A percentile compares a stretch with the other conserved stretches of the same genome.
phyloP scores from a whole-genome alignment of 2,888 invertebrate genomes.

The Scrobipalpa costella region DNA sequence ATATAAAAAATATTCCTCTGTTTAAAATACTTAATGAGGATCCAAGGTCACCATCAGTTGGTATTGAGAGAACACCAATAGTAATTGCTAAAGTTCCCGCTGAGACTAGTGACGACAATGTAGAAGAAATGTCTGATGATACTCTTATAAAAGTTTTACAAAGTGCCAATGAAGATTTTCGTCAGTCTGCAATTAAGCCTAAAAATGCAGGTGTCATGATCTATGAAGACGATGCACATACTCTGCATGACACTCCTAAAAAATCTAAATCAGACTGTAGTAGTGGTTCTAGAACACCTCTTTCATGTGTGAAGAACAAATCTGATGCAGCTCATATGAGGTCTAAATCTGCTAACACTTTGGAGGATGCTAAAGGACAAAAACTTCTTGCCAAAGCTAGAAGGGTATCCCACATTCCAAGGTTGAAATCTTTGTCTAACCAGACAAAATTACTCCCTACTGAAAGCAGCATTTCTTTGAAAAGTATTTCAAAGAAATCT shows the following conservation, averaged over 20 bases:
- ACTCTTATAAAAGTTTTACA: slow-evolving; percentile 69
- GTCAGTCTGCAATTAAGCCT: slow-evolving; percentile 46
- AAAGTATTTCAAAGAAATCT: slow-evolving; percentile 58
- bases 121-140: slow-evolving; percentile 76
- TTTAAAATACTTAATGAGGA: slow-evolving; percentile 64
- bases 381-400: slow-evolving; percentile 52
- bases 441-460: slow-evolving; percentile 49
- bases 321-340: slow-evolving; percentile 61
- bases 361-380: slow-evolving; percentile 58
- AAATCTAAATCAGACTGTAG: slow-evolving; percentile 57
- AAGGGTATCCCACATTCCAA: slow-evolving; percentile 70
- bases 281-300: slow-evolving; percentile 68
- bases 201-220: slow-evolving; percentile 75
- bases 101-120: slow-evolving; percentile 53
- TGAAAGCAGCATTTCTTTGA: slow-evolving; percentile 64
- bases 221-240: slow-evolving; percentile 78
- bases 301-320: slow-evolving; percentile 78
- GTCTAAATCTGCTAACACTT: slow-evolving; percentile 71
- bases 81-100: slow-evolving; percentile 58
- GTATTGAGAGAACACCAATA: slow-evolving; percentile 76
- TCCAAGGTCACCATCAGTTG: slow-evolving; percentile 73
- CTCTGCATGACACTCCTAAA: slow-evolving; percentile 58
- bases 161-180: slow-evolving; percentile 61
- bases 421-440: slow-evolving; percentile 66
- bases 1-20: slow-evolving; percentile 43